phyloP scores from a whole-genome alignment of 2,888 invertebrate genomes.

The Elgonia sp. region DNA sequence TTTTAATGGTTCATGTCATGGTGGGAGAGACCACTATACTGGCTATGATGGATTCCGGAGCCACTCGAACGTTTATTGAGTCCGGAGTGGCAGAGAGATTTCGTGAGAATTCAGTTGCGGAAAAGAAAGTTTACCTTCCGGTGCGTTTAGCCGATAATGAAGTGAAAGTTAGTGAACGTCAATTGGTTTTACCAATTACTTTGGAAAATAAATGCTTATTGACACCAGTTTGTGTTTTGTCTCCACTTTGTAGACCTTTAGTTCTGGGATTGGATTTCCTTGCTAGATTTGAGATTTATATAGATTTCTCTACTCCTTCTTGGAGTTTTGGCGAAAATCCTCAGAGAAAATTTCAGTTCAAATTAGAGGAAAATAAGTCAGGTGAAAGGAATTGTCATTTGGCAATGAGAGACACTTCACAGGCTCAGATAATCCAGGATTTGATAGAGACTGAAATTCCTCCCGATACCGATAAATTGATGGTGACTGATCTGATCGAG shows the following conservation, averaged over 20 bases:
- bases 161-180: neutral
- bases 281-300: neutral
- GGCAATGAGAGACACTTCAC: no score
- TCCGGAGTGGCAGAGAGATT: neutral
- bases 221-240: neutral
- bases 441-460: neutral
- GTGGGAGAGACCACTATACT: no score
- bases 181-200: neutral
- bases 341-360: no score
- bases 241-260: neutral
- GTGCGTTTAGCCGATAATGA: neutral
- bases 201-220: neutral
- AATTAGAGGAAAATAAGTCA: no score
- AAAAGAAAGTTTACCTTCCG: neutral
- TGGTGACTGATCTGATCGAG: neutral
- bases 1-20: no score
- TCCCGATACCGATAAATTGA: neutral
- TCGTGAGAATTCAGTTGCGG: neutral
- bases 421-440: no score
- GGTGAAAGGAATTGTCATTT: no score
- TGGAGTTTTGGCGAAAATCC: neutral
- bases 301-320: neutral
- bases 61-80: neutral
- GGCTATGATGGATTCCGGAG: neutral
- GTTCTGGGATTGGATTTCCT: slow-evolving; percentile 1